Percentiles rank a stretch among this genome's conserved stretches.
phyloP scores from a whole-genome alignment of 1,140 invertebrate genomes.

The Zeugodacus cucurbitae region DNA sequence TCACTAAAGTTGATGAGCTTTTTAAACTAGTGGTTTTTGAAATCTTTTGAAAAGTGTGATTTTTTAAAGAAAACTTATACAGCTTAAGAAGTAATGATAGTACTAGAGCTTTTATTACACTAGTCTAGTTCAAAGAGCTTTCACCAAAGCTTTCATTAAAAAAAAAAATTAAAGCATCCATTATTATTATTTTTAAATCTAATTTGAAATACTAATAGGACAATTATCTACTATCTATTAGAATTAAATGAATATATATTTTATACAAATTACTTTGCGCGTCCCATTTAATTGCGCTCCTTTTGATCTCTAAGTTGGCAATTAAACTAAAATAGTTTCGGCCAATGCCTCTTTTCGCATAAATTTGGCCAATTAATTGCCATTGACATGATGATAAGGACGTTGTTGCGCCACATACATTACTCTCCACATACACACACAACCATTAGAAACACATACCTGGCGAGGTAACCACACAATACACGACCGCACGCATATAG shows the following conservation, averaged over 20 bases:
- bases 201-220: background rate
- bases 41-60: no score
- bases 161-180: no score
- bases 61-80: no score
- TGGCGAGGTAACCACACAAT: no score
- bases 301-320: background rate
- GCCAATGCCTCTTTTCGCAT: background rate
- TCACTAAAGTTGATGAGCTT: no score
- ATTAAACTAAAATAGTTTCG: background rate
- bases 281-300: background rate
- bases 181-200: no score
- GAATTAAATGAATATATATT: background rate
- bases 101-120: no score
- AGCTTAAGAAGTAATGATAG: no score
- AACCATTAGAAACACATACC: background rate
- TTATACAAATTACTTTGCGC: background rate
- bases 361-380: slow-evolving; percentile 30
- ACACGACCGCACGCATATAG: background rate
- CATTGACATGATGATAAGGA: background rate
- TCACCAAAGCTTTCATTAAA: no score
- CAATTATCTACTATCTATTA: background rate
- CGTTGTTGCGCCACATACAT: background rate
- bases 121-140: no score
- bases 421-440: background rate
- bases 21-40: no score